Base-by-base conservation (phyloP, 2,113 vertebrate species). In the Myotis lucifugus region DNA sequence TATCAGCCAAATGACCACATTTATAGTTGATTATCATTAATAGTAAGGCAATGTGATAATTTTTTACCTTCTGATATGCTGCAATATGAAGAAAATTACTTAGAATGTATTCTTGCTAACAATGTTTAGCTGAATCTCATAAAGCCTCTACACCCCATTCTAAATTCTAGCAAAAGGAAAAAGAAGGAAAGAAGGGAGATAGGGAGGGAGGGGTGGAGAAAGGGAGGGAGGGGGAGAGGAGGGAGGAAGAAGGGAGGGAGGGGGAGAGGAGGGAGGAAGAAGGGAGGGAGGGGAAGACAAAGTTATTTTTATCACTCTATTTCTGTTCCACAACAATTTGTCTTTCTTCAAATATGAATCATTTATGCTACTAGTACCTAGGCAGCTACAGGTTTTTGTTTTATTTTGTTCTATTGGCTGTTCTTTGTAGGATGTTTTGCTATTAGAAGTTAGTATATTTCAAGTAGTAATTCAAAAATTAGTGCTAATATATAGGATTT, bases 401-500 rank as follows among this genome's bases (percentile, higher is more conserved):
- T 52, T 67, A 56, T 59, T 85, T 34, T 78, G 3, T 91, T 42
- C n/a, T 73, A 17, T 50, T 69, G 27, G 2, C 4, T 84, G 5
- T 56, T 81, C 27, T 73, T 19, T 66, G 5, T 34, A 69, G 10
- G n/a, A 61, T 76, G 85, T 88, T 48, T 86, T 91, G 32, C 12
- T 42, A 40, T 64, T 93, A 70, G 14, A 66, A 87, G 59, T 67
- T 48, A 76, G 21, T 40, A 66, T 12, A 67, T 77, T 84, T 92
- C 29, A 95, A 92, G 37, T 32, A 66, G 40, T 52, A 92, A 94
- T 95, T 96, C 21, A 74, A 64, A 93, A 46, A 2, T 88, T 84
- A 27, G 15, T 91, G 27, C 86, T 66, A 76, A 70, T 67, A 76
- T 8, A 11, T 64, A 90, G 14, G 12, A 72, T 72, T 92, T 34